Evolutionary conservation across 2,113 vertebrate species (phyloP), one percentile per base, ranked within the genome.

Genomic region (Brachionichthys hirsutus): DNA sequence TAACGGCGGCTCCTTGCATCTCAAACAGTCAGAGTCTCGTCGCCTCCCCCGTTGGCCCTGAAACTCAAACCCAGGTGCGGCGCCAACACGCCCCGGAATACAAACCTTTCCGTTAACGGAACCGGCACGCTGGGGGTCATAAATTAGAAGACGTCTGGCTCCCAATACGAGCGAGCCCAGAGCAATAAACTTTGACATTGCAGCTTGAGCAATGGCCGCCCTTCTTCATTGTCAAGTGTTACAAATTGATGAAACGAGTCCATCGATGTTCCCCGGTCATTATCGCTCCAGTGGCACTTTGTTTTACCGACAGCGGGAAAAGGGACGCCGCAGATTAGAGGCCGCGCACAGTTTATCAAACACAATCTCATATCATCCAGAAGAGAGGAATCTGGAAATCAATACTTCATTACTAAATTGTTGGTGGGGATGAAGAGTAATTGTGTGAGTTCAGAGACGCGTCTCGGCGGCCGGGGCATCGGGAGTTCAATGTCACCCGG

Each of bases 331-430:
- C 92, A 95, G 95, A 94, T 85, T 88, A 94, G 92, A 92, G 90
- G 90, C 90, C 89, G 57, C 48, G 86, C 87, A 94, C 95, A 95
- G 94, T 98, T 97, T 96, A 96, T 98, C 96, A 96, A 94, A 95
- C 93, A 93, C 94, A 95, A 96, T 95, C 95, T 96, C 95, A 94
- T 96, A 94, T 94, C 86, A 90, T 95, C 95, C 94, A 94, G 96
- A 96, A 94, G 94, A 94, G 90, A 82, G 88, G 93, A 97, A 98
- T 96, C 90, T 93, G 93, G 93, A 96, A 98, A 98, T 98, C 97
- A 94, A 99, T 98, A 98, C 94, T 98, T 98, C 97, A 97, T 98
- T 96, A 98, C 95, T 95, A 96, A 96, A 98, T 98, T 96, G 96
- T 97, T 95, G 94, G 94, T 90, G 92, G 92, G 92, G 93, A 94